These are phyloP conservation scores for Brachionus manjavacas DNA, from an alignment of 1,140 invertebrate species.

Conservation along the genomic window DNA sequence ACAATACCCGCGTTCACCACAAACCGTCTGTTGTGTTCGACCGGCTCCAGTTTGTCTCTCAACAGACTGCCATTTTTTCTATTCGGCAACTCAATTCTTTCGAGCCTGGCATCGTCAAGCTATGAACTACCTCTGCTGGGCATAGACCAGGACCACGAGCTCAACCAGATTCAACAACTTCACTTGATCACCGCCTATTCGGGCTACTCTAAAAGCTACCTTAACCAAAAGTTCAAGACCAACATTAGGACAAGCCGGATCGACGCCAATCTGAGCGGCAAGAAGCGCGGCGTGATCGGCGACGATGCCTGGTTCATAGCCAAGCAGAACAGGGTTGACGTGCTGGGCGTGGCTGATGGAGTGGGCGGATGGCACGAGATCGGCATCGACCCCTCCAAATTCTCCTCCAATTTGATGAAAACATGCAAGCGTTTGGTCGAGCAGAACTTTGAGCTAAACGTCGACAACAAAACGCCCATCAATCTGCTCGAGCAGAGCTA, in stretches of 20 bases:
- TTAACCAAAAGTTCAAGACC: slow-evolving; percentile 2
- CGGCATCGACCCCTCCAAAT: slow-evolving; percentile 93
- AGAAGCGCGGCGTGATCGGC: slow-evolving; percentile 24
- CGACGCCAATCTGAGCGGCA: background rate
- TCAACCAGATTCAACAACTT: background rate
- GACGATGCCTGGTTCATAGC: slow-evolving; percentile 41
- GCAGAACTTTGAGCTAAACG: slow-evolving; percentile 50
- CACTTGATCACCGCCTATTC: slow-evolving; percentile 16
- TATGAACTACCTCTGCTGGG: background rate
- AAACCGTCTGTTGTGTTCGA: background rate
- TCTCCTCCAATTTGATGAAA: slow-evolving; percentile 84
- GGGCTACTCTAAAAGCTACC: background rate
- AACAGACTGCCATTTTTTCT: background rate
- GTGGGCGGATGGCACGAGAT: slow-evolving; percentile 94
- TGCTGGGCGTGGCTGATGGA: slow-evolving; percentile 82
- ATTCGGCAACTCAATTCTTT: background rate
- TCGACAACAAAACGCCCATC: slow-evolving; percentile 17
- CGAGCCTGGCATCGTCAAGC: background rate
- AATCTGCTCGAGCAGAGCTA: slow-evolving; percentile 36
- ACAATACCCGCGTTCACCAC: background rate
- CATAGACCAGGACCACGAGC: background rate
- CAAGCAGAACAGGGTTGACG: background rate
- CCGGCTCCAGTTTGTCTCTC: background rate
- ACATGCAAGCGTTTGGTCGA: slow-evolving; percentile 86
- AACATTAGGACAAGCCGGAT: background rate